These are phyloP conservation scores for Polydrusus pterygomalis DNA, from an alignment of 2,888 invertebrate genomes.

Conservation along the genomic window DNA sequence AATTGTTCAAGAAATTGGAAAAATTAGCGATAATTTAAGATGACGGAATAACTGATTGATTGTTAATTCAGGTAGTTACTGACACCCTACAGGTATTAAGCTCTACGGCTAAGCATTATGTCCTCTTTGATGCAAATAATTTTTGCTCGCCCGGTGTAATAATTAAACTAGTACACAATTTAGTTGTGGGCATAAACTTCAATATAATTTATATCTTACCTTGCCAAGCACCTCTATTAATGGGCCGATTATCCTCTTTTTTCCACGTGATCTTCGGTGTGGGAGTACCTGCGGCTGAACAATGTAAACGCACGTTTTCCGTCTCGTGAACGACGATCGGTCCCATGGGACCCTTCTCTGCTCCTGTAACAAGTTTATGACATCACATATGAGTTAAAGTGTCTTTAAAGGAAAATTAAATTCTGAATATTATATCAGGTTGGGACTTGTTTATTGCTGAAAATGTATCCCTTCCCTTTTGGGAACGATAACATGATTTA, in stretches of 20 bases:
- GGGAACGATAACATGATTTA: background rate
- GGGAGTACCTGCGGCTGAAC: slow-evolving; percentile 87
- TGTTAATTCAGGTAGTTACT: no score
- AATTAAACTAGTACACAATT: no score
- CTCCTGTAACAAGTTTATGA: slow-evolving; percentile 43
- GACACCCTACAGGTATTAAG: no score
- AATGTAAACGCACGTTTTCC: slow-evolving; percentile 87
- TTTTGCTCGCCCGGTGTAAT: no score
- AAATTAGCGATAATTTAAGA: no score
- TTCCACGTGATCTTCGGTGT: slow-evolving; percentile 87
- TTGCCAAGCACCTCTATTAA: slow-evolving; percentile 79
- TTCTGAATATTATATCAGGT: slow-evolving; percentile 5
- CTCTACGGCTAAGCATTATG: no score
- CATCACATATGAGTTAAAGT: slow-evolving; percentile 7
- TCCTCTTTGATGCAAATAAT: no score
- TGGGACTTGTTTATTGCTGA: background rate
- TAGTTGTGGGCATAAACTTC: background rate
- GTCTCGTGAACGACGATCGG: slow-evolving; percentile 86
- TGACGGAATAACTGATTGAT: no score
- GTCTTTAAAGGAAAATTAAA: slow-evolving; percentile 12
- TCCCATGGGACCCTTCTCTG: slow-evolving; percentile 64
- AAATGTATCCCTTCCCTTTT: background rate
- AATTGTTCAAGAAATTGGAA: no score
- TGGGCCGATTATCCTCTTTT: slow-evolving; percentile 78
- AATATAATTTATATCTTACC: slow-evolving; percentile 69